Conservation (phyloP, 2,888 invertebrate genomes). For the Diplazon laetatorius region DNA sequence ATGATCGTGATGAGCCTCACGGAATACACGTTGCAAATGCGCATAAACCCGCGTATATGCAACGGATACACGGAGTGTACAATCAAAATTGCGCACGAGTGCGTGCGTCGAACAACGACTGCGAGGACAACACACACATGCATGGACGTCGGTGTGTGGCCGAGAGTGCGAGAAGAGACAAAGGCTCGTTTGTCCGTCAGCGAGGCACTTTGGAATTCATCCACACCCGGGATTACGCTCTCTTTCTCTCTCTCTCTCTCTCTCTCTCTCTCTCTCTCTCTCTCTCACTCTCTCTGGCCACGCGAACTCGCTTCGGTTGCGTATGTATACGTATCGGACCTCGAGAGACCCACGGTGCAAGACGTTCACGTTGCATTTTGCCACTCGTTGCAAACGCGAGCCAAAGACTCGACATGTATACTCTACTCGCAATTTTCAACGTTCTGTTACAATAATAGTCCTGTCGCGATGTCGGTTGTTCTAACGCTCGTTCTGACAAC, state of each 20-base stretch:
- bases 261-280: conserved; percentile 28
- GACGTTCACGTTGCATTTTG: conserved; percentile 25
- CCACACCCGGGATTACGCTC: conserved; percentile 66
- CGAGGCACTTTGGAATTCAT: conserved; percentile 62
- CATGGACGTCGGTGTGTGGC: conserved; percentile 36
- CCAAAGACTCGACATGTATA: not conserved
- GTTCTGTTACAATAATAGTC: conserved; percentile 55
- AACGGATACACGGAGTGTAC: conserved; percentile 40
- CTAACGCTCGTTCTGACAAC: conserved; percentile 5
- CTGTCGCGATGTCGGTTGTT: conserved; percentile 11
- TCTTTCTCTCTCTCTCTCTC: conserved; percentile 14
- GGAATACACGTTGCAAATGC: conserved; percentile 51
- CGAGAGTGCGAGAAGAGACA: conserved; percentile 52
- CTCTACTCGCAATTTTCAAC: conserved; percentile 35
- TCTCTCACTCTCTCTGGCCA: conserved; percentile 5
- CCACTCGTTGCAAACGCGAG: conserved; percentile 2
- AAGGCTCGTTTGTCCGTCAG: conserved; percentile 61
- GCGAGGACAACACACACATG: too few relatives aligned
- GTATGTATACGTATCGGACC: not conserved
- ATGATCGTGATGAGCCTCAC: conserved; percentile 44
- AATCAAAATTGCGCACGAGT: not conserved
- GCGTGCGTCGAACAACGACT: conserved; percentile 1
- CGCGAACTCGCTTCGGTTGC: conserved; percentile 2
- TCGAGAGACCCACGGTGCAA: not conserved
- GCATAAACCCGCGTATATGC: conserved; percentile 22